A percentile compares a stretch with the other conserved stretches of the same genome.
These are phyloP conservation scores for Donacobius atricapilla DNA, from an alignment of 2,113 vertebrate genomes.

Conservation along the genomic window DNA sequence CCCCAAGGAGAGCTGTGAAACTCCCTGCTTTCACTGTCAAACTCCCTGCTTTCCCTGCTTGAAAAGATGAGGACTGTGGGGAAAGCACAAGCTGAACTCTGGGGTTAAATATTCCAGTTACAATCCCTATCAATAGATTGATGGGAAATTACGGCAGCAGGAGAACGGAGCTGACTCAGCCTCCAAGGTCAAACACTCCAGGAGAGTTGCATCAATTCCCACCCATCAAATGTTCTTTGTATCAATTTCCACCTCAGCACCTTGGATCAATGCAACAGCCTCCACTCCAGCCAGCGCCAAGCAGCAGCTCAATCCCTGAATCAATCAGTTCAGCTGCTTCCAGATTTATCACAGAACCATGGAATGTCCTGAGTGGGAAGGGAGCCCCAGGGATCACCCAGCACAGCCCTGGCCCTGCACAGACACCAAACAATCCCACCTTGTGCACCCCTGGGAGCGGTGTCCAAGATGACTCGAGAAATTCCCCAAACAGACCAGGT, in stretches of 20 bases:
- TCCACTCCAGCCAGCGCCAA: background rate
- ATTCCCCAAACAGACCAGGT: background rate
- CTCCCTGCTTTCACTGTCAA: background rate
- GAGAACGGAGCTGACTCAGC: background rate
- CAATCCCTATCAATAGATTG: background rate
- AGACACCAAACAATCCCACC: background rate
- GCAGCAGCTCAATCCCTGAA: background rate
- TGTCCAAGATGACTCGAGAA: background rate
- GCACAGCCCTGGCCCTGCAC: background rate
- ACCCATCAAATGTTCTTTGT: background rate
- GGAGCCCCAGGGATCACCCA: background rate
- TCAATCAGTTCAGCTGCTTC: background rate
- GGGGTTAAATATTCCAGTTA: background rate
- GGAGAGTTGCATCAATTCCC: background rate
- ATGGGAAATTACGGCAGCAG: background rate
- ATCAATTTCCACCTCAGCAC: background rate
- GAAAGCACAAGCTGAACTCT: background rate
- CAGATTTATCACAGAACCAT: background rate
- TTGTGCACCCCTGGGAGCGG: accelerated
- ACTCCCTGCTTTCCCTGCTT: background rate
- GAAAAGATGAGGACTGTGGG: background rate
- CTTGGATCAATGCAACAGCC: background rate
- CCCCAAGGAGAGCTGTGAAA: background rate
- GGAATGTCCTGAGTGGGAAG: background rate
- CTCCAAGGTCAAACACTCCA: background rate